Base-by-base conservation (phyloP, 2,113 vertebrate genomes). In the Strix uralensis region DNA sequence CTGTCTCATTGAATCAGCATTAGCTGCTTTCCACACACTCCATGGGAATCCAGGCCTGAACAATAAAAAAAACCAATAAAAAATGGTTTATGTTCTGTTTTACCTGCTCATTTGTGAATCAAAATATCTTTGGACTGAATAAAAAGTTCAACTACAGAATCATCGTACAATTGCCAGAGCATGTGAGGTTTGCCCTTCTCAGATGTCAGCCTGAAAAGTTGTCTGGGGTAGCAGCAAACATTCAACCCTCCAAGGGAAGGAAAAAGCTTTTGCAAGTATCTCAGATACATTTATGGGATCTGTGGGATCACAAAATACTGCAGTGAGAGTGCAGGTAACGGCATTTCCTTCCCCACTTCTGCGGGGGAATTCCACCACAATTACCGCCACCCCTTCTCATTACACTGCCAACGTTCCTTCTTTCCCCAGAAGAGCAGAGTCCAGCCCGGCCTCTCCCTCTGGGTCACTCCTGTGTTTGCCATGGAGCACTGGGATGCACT, bases 1-100 rank as follows among this genome's bases (percentile, higher is more conserved):
- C 88, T 97, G 88, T 97, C 94, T 96, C 62, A 84, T 81, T 96
- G 81, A 95, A 97, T 97, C 97, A 95, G 46, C 86, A 66, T 92
- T 89, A 94, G 84, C 78, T 93, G 95, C 92, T 94, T 90, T 91
- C 87, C 66, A 65, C 82, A 72, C 81, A 19, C 81, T 96, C 92
- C 83, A 30, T 7, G 71, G 92, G 88, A 97, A 94, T 32, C 78
- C 83, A 94, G 82, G 58, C 95, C 87, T 57, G 67, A 94, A 92
- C 88, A 96, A 95, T 71, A 70, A 81, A 54, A 46, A 61, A 79
- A 47, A 34, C 12, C 88, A 22, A 78, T 81, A 69, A 95, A 83
- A 84, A 92, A 36, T 70, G 55, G 63, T 81, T 82, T 79, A 63
- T 70, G 32, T 61, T 77, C 88, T 70, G 27, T 89, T 90, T 88